A percentile compares a stretch with the other conserved stretches of the same genome.
Evolutionary conservation across 2,888 invertebrate genomes (phyloP).

Genomic region (Andrena trimmerana): DNA sequence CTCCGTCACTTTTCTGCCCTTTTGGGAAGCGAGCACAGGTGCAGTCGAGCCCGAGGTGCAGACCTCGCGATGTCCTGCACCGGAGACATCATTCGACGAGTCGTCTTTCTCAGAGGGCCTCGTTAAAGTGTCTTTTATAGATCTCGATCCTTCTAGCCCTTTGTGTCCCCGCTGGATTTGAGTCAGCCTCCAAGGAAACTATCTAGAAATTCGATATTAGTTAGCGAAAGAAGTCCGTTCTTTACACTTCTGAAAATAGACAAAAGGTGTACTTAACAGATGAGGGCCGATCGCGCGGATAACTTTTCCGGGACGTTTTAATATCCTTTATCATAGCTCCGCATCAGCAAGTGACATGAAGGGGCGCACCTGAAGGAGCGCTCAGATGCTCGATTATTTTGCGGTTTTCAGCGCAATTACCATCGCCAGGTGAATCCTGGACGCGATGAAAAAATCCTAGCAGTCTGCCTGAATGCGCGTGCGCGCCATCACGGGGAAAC

Average conservation of each 20-base stretch:
- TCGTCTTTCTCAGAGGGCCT: neutral
- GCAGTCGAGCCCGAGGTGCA: neutral
- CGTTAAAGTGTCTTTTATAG: slow-evolving; percentile 22
- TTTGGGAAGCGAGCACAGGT: slow-evolving; percentile 25
- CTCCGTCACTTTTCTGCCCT: slow-evolving; percentile 9
- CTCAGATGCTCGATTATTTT: slow-evolving; percentile 30
- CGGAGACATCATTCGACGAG: neutral
- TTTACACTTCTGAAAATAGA: too few species aligned
- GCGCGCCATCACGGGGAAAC: neutral
- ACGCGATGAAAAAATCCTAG: slow-evolving; percentile 62
- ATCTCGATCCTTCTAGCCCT: neutral
- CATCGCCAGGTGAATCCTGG: slow-evolving; percentile 72
- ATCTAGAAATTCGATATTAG: too few species aligned
- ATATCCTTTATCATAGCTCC: neutral
- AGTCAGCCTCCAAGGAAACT: neutral
- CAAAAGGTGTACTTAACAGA: too few species aligned
- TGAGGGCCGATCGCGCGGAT: neutral
- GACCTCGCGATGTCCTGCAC: neutral
- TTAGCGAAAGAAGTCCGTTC: too few species aligned
- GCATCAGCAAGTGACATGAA: neutral
- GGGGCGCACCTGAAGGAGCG: slow-evolving; percentile 9
- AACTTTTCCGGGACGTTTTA: neutral
- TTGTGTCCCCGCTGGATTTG: neutral
- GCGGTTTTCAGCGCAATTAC: slow-evolving; percentile 62
- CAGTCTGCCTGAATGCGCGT: slow-evolving; percentile 47